Conservation (phyloP, 1,140 invertebrate genomes). For the Phenacoccus solenopsis region DNA sequence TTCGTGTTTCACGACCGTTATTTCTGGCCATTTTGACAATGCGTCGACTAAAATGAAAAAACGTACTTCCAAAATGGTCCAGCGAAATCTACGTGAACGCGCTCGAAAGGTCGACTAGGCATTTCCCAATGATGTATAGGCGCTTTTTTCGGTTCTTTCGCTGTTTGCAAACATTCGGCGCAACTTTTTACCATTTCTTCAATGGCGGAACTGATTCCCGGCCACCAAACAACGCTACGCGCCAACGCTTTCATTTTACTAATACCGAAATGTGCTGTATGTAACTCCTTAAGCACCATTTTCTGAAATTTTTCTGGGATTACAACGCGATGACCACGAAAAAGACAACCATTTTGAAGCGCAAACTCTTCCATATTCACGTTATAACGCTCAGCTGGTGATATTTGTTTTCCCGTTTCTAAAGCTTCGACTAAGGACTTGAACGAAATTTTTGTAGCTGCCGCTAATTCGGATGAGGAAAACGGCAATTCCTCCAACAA, state of each 20-base stretch:
- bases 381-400: too few species aligned
- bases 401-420: too few species aligned
- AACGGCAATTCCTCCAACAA: background rate
- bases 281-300: slow-evolving; percentile 29
- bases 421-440: too few species aligned
- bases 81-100: too few species aligned
- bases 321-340: slow-evolving; percentile 21
- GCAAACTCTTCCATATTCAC: too few species aligned
- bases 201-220: slow-evolving; percentile 31
- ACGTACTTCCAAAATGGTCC: background rate
- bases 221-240: too few species aligned
- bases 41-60: slow-evolving; percentile 12
- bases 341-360: too few species aligned
- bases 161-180: slow-evolving; percentile 25
- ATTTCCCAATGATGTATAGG: too few species aligned
- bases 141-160: background rate
- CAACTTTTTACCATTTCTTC: slow-evolving; percentile 31
- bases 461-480: background rate
- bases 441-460: too few species aligned
- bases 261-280: slow-evolving; percentile 27
- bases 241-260: too few species aligned
- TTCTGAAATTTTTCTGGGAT: too few species aligned
- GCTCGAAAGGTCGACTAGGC: too few species aligned
- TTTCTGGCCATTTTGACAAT: slow-evolving; percentile 12
- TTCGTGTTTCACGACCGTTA: background rate